A percentile compares a stretch with the other conserved stretches of the same genome.
phyloP scores from a whole-genome alignment of 2,797 vertebrate species.

The Adelosebastes latens region DNA sequence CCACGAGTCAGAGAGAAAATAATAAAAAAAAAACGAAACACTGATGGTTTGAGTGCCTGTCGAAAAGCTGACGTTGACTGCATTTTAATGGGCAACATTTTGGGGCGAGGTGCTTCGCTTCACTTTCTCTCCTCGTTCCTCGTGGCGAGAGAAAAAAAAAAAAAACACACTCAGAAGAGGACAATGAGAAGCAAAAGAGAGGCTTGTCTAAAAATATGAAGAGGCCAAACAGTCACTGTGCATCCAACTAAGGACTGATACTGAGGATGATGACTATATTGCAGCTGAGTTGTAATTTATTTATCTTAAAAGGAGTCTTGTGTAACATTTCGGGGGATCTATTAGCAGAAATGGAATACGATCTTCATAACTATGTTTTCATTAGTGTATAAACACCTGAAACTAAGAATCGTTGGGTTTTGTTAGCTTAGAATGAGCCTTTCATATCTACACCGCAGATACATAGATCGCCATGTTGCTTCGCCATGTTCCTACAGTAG shows the following conservation, averaged over 20 bases:
- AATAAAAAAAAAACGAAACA: constrained; percentile 37
- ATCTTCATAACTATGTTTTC: background rate
- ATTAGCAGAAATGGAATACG: background rate
- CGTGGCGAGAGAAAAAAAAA: background rate
- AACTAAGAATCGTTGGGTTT: background rate
- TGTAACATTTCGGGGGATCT: background rate
- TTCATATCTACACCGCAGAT: background rate
- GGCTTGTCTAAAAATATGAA: constrained; percentile 40
- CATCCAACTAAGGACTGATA: background rate
- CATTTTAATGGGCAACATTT: constrained; percentile 79
- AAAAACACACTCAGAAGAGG: constrained; percentile 23
- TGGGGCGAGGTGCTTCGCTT: constrained; percentile 49
- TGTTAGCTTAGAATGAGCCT: background rate
- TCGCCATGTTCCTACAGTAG: background rate
- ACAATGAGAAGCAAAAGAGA: constrained; percentile 35
- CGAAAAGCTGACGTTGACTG: constrained; percentile 74
- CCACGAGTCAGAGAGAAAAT: constrained; percentile 59
- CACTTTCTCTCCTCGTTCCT: constrained; percentile 46
- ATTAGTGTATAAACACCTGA: background rate
- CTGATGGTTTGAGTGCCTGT: constrained; percentile 73
- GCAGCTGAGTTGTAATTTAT: constrained; percentile 13
- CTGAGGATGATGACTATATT: constrained; percentile 22
- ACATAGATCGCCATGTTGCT: background rate
- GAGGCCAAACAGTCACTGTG: constrained; percentile 37
- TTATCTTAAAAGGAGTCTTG: background rate